These are phyloP conservation scores for Brenthis daphne DNA, from an alignment of 2,888 invertebrate genomes.

Conservation along the genomic window DNA sequence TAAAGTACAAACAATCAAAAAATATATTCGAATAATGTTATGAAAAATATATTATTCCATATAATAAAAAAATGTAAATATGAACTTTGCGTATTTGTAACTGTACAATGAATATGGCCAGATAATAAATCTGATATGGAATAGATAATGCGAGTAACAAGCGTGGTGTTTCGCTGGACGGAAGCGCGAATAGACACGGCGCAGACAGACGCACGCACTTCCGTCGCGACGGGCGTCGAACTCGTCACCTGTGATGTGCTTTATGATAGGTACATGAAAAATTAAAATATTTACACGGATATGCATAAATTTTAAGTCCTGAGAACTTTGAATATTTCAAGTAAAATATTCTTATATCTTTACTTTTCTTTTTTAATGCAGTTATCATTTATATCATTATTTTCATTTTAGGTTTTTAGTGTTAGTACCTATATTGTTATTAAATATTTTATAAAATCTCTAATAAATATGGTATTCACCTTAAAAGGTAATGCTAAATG, in stretches of 20 bases:
- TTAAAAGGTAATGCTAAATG: too few relatives aligned
- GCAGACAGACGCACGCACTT: conserved; percentile 80
- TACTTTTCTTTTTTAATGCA: too few relatives aligned
- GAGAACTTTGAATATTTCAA: background rate
- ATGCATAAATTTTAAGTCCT: background rate
- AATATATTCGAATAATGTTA: background rate
- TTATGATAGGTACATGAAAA: conserved; percentile 39
- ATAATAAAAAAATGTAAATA: background rate
- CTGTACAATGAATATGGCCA: conserved; percentile 3
- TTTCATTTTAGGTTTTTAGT: too few relatives aligned
- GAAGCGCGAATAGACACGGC: conserved; percentile 79
- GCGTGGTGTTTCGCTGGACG: conserved; percentile 39
- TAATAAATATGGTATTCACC: too few relatives aligned
- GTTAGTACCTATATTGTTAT: too few relatives aligned
- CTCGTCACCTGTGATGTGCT: conserved; percentile 62
- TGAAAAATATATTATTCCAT: background rate
- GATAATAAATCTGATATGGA: conserved; percentile 26
- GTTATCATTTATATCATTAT: too few relatives aligned
- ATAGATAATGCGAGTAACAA: conserved; percentile 23
- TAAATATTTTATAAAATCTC: too few relatives aligned
- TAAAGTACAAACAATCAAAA: too few relatives aligned
- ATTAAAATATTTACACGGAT: background rate
- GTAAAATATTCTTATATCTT: too few relatives aligned
- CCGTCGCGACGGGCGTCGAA: conserved; percentile 72
- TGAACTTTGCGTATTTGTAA: background rate